phyloP scores from a whole-genome alignment of 2,888 invertebrate species.

The Drosophila borealis region DNA sequence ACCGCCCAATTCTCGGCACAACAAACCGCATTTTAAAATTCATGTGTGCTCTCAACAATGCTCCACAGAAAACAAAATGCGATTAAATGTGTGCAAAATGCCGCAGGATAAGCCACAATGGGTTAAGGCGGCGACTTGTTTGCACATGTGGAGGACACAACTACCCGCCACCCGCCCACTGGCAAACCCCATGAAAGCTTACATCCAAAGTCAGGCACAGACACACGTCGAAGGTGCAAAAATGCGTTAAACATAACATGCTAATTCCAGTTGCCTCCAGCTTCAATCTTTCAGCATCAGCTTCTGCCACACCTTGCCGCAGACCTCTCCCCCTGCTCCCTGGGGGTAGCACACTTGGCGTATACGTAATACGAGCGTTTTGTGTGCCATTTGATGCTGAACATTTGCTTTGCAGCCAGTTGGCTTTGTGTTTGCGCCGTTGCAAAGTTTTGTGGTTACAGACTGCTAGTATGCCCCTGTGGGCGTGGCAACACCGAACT shows the following conservation, averaged over 20 bases:
- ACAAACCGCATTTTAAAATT: conserved; percentile 78
- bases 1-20: not conserved
- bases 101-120: conserved; percentile 74
- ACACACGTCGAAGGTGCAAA: conserved; percentile 76
- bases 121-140: conserved; percentile 71
- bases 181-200: conserved; percentile 5
- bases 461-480: conserved; percentile 3
- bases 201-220: conserved; percentile 35
- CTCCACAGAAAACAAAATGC: conserved; percentile 72
- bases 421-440: conserved; percentile 43
- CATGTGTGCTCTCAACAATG: conserved; percentile 69
- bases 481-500: conserved; percentile 14
- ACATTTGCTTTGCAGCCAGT: conserved; percentile 32
- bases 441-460: conserved; percentile 54
- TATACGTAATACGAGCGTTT: conserved; percentile 68
- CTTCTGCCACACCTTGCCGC: conserved; percentile 16
- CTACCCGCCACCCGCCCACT: not conserved
- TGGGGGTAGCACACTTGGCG: conserved; percentile 23
- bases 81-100: conserved; percentile 84
- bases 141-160: conserved; percentile 67
- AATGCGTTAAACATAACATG: conserved; percentile 82
- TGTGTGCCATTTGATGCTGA: conserved; percentile 72
- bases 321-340: conserved; percentile 9
- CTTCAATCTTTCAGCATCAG: conserved; percentile 63
- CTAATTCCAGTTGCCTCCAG: conserved; percentile 75